Evolutionary conservation across 1,140 invertebrate species (phyloP).

Genomic region (Varroa destructor): DNA sequence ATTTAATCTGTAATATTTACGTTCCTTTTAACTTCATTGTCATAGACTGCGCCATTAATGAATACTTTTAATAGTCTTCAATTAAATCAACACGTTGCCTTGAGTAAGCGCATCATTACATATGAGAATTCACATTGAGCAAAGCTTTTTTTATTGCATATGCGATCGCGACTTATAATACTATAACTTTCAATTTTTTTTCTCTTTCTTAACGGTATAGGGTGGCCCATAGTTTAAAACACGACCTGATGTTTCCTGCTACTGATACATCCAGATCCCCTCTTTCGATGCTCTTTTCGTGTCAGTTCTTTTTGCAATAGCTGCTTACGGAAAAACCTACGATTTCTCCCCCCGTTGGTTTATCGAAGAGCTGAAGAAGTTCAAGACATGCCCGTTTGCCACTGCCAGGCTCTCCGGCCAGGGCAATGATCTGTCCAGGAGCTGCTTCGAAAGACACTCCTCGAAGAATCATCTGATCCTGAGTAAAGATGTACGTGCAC

Average conservation of each 20-base stretch:
- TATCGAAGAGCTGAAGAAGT: constrained; percentile 16
- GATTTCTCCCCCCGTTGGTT: constrained; percentile 8
- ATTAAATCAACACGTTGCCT: too few relatives aligned
- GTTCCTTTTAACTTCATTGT: too few relatives aligned
- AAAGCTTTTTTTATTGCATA: background rate
- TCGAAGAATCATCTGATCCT: constrained; percentile 4
- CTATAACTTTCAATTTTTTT: too few relatives aligned
- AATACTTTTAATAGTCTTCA: too few relatives aligned
- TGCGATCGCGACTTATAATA: background rate
- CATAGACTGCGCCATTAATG: too few relatives aligned
- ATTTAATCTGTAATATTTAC: too few relatives aligned
- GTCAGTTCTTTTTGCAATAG: background rate
- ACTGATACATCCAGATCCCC: background rate
- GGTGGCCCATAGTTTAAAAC: too few relatives aligned
- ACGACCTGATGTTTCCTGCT: too few relatives aligned
- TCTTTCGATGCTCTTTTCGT: background rate
- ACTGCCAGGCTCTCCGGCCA: constrained; percentile 6
- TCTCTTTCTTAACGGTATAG: too few relatives aligned
- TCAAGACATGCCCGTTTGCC: constrained; percentile 20
- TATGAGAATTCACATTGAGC: too few relatives aligned
- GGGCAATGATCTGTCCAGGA: background rate
- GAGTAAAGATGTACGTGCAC: constrained; percentile 21
- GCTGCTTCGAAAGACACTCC: constrained; percentile 18
- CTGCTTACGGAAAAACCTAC: background rate
- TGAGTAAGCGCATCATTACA: too few relatives aligned